These are phyloP conservation scores for Mormyrus hasselquistii DNA, from an alignment of 2,797 vertebrate species.

Conservation along the genomic window DNA sequence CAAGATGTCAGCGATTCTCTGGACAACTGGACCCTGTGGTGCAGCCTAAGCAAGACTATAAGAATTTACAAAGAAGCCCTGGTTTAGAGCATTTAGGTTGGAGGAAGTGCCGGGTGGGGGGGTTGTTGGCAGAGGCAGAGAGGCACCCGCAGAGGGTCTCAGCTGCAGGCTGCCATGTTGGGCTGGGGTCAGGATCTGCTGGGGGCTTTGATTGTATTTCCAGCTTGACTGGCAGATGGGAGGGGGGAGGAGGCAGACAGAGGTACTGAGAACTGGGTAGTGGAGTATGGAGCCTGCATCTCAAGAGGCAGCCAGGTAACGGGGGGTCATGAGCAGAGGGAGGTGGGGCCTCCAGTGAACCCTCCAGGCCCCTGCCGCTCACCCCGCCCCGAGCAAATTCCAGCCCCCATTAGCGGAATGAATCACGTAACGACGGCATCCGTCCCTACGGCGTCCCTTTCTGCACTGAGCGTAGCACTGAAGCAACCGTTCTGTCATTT, in stretches of 20 bases:
- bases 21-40: neutral
- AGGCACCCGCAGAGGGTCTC: neutral
- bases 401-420: neutral
- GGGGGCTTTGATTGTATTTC: neutral
- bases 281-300: neutral
- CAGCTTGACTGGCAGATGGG: neutral
- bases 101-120: neutral
- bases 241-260: neutral
- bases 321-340: neutral
- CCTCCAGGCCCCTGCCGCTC: neutral
- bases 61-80: neutral
- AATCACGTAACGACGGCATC: neutral
- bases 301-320: neutral
- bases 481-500: conserved; percentile 4
- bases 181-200: neutral
- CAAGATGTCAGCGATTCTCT: neutral
- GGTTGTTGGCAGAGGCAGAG: neutral
- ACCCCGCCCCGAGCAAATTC: neutral
- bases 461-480: neutral
- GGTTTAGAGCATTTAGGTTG: neutral
- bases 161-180: neutral
- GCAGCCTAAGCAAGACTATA: neutral
- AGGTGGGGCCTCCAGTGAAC: neutral
- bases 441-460: neutral
- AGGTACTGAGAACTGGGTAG: neutral